phyloP scores from a whole-genome alignment of 2,888 invertebrate species.

The Eristalis arbustorum region DNA sequence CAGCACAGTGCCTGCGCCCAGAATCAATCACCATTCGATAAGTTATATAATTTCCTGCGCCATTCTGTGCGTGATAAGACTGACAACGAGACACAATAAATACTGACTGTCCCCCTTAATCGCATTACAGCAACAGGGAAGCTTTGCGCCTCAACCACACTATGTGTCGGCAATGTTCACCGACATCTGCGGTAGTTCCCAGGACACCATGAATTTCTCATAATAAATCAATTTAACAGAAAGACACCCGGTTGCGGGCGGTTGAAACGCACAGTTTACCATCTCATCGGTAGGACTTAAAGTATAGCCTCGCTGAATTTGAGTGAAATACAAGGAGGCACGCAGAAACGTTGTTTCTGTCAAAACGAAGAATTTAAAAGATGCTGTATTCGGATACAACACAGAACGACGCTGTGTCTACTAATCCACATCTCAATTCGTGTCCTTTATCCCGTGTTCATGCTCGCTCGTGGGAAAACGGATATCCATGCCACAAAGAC shows the following conservation, averaged over 20 bases:
- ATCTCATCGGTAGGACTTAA: not conserved
- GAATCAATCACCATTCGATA: not conserved
- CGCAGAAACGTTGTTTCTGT: not conserved
- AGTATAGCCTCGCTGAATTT: not conserved
- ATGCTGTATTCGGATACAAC: not conserved
- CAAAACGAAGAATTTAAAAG: not conserved
- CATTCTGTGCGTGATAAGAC: not conserved
- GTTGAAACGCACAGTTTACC: not conserved
- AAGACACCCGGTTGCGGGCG: not conserved
- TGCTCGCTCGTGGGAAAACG: not conserved
- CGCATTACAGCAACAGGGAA: conserved; percentile 3
- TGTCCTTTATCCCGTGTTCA: not conserved
- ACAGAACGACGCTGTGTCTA: not conserved
- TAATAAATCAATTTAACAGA: conserved; percentile 40
- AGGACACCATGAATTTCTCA: conserved; percentile 37
- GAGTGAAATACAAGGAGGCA: not conserved
- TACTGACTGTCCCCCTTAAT: not conserved
- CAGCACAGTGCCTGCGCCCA: not conserved
- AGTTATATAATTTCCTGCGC: not conserved
- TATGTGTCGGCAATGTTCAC: not conserved
- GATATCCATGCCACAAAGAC: not conserved
- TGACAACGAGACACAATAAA: not conserved
- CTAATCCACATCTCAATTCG: not conserved
- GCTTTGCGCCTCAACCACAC: not conserved
- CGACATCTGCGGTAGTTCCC: conserved; percentile 47